Percentiles rank a stretch among this genome's conserved stretches.
phyloP scores from a whole-genome alignment of 2,113 vertebrate genomes.

The Rhineura floridana region DNA sequence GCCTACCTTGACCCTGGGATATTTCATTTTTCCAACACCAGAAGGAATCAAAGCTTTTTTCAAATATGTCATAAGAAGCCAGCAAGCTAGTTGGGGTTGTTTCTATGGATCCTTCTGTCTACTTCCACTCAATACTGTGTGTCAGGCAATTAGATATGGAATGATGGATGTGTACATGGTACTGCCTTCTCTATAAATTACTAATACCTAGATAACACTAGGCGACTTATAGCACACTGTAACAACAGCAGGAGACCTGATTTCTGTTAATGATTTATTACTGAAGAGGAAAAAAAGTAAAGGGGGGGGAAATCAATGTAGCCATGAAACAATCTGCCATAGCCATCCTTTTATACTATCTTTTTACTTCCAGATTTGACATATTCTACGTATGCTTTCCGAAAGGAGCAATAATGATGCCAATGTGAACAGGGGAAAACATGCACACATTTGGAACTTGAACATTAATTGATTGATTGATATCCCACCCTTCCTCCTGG shows the following conservation, averaged over 20 bases:
- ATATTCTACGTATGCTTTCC: constrained; percentile 27
- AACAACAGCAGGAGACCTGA: constrained; percentile 57
- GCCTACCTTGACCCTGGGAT: constrained; percentile 62
- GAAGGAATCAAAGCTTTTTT: constrained; percentile 46
- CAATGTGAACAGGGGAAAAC: neutral
- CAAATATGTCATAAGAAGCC: constrained; percentile 42
- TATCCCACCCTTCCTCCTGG: too few species aligned
- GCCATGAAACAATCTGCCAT: constrained; percentile 46
- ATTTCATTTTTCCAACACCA: constrained; percentile 57
- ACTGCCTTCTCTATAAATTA: constrained; percentile 66
- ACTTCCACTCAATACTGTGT: constrained; percentile 62
- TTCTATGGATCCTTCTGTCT: constrained; percentile 56
- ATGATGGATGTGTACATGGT: constrained; percentile 59
- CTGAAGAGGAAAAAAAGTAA: constrained; percentile 17
- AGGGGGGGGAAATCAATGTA: constrained; percentile 46
- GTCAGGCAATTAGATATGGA: constrained; percentile 71
- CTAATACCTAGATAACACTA: constrained; percentile 66
- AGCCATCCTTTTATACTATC: constrained; percentile 38
- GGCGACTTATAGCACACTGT: constrained; percentile 60
- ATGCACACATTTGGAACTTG: neutral
- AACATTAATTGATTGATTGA: too few species aligned
- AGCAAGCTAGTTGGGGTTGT: constrained; percentile 50
- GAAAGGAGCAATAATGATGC: neutral
- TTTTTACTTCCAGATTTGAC: constrained; percentile 36
- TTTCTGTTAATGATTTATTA: constrained; percentile 62